Percentiles rank a stretch among this genome's conserved stretches.
Conservation (phyloP, 2,113 vertebrate species). For the Cyphomyrus plagiostoma region DNA sequence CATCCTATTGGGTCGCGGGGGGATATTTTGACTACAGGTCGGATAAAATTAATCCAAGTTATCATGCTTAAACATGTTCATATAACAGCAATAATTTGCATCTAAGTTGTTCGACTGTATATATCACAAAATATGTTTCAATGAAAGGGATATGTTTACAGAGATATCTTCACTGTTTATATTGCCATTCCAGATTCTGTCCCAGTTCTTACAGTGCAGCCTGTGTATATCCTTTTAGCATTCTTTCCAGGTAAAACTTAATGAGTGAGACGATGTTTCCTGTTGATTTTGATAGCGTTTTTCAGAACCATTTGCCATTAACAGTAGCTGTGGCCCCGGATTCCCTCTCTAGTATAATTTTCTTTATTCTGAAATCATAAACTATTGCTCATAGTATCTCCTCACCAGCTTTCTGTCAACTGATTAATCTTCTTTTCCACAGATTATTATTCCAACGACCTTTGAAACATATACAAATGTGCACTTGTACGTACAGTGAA, state of each 20-base stretch:
- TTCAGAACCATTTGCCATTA: constrained; percentile 28
- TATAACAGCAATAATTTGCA: neutral
- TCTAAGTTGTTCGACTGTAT: neutral
- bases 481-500: neutral
- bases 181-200: neutral
- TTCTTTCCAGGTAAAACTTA: neutral
- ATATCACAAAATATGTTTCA: neutral
- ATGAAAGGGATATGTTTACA: neutral
- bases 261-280: constrained; percentile 17
- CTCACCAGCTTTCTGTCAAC: constrained; percentile 27
- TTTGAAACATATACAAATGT: neutral
- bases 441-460: constrained; percentile 35
- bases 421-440: constrained; percentile 32
- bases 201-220: neutral
- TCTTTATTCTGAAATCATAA: constrained; percentile 17
- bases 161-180: neutral
- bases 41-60: neutral
- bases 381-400: neutral
- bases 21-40: neutral
- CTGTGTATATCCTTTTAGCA: neutral
- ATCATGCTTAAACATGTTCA: neutral
- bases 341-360: neutral
- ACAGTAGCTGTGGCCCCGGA: constrained; percentile 28
- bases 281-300: constrained; percentile 21
- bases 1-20: no score